A percentile compares a stretch with the other conserved stretches of the same genome.
phyloP scores from a whole-genome alignment of 2,113 vertebrate genomes.

The Stercorarius parasiticus region DNA sequence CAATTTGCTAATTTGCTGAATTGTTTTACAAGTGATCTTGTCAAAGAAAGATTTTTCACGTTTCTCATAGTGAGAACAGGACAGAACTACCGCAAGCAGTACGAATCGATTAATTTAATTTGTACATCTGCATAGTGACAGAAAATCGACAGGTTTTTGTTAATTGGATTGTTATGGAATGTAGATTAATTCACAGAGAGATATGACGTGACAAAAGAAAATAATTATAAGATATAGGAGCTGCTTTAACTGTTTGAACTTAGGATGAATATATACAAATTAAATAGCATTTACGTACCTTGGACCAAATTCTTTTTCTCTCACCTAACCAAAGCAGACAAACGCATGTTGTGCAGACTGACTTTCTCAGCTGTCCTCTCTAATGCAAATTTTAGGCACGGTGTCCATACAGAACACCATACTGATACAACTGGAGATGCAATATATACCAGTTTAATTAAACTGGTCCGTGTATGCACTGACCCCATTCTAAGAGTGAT shows the following conservation, averaged over 20 bases:
- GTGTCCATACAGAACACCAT: not conserved
- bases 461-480: not conserved
- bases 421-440: not conserved
- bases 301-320: not conserved
- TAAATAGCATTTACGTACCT: not conserved
- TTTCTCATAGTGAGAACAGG: not conserved
- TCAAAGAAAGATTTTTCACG: not conserved
- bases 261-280: not conserved
- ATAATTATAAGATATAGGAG: not conserved
- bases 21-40: not conserved
- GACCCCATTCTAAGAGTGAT: not conserved
- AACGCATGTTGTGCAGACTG: not conserved
- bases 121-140: not conserved
- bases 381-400: not conserved
- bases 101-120: not conserved
- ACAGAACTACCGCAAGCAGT: not conserved
- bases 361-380: not conserved
- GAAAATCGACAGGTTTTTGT: not conserved
- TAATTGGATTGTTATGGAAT: not conserved
- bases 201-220: not conserved
- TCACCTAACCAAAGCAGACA: not conserved
- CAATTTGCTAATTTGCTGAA: not conserved
- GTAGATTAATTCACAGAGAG: not conserved
- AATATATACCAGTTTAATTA: not conserved
- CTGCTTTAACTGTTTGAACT: not conserved